Evolutionary conservation across 2,797 vertebrate species (phyloP).

Genomic region (Sebastolobus altivelis): DNA sequence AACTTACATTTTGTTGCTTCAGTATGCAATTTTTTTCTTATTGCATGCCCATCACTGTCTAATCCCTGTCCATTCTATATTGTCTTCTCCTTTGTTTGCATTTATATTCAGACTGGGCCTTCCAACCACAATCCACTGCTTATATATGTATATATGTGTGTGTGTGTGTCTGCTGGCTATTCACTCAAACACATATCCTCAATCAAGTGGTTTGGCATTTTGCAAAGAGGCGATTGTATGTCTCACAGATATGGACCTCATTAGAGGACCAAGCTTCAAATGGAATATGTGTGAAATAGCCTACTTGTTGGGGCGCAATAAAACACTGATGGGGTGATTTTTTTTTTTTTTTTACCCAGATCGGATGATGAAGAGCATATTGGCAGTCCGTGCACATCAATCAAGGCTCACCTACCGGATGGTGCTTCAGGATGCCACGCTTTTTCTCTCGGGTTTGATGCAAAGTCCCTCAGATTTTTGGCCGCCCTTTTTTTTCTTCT

Average conservation of each 20-base stretch:
- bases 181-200: conserved; percentile 56
- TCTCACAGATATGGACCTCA: conserved; percentile 38
- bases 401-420: conserved; percentile 77
- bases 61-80: conserved; percentile 27
- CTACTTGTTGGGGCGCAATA: conserved; percentile 53
- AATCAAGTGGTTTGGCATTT: conserved; percentile 66
- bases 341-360: background rate
- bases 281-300: background rate
- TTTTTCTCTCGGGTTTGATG: conserved; percentile 49
- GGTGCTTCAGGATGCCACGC: conserved; percentile 50
- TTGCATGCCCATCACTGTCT: conserved; percentile 35
- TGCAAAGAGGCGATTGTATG: conserved; percentile 51
- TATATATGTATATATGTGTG: too few relatives aligned
- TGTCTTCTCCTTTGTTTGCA: conserved; percentile 65
- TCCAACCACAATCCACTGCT: conserved; percentile 39
- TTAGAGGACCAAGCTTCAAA: conserved; percentile 28
- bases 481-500: conserved; percentile 25
- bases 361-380: conserved; percentile 57
- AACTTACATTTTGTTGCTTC: conserved; percentile 20
- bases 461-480: conserved; percentile 52
- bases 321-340: conserved; percentile 10
- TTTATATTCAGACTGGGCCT: conserved; percentile 65
- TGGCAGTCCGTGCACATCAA: conserved; percentile 71
- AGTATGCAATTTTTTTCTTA: background rate
- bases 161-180: conserved; percentile 40